These are phyloP conservation scores for Anagyrus pseudococci DNA, from an alignment of 2,888 invertebrate genomes.

Conservation along the genomic window DNA sequence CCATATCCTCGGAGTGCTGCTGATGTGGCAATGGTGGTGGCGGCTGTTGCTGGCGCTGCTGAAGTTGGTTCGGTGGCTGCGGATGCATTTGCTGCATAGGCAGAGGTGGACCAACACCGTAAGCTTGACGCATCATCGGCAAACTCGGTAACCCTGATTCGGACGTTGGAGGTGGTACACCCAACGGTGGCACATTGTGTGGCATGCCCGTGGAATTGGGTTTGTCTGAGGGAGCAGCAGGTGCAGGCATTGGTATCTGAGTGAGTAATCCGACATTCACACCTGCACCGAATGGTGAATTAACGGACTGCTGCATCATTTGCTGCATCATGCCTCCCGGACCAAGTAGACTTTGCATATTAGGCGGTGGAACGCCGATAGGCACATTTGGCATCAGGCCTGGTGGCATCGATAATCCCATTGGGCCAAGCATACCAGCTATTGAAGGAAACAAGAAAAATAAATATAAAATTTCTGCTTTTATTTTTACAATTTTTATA, in stretches of 20 bases:
- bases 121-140: slow-evolving; percentile 58
- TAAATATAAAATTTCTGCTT: background rate
- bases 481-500: no score
- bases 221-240: slow-evolving; percentile 60
- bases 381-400: slow-evolving; percentile 66
- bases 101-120: slow-evolving; percentile 55
- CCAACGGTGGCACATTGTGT: slow-evolving; percentile 61
- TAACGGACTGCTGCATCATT: slow-evolving; percentile 54
- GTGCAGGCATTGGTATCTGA: slow-evolving; percentile 60
- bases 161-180: slow-evolving; percentile 58
- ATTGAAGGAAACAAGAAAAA: background rate
- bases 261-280: slow-evolving; percentile 57
- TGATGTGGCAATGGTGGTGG: slow-evolving; percentile 40
- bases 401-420: slow-evolving; percentile 67
- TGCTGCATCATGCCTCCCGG: slow-evolving; percentile 60
- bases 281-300: slow-evolving; percentile 58
- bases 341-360: slow-evolving; percentile 61
- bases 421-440: slow-evolving; percentile 61
- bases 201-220: slow-evolving; percentile 60
- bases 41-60: slow-evolving; percentile 13
- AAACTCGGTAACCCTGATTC: slow-evolving; percentile 56
- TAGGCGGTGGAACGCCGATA: slow-evolving; percentile 68
- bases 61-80: slow-evolving; percentile 50
- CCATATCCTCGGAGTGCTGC: slow-evolving; percentile 77
- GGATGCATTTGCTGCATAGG: slow-evolving; percentile 49